phyloP scores from a whole-genome alignment of 1,140 invertebrate genomes.

The Triops longicaudatus region DNA sequence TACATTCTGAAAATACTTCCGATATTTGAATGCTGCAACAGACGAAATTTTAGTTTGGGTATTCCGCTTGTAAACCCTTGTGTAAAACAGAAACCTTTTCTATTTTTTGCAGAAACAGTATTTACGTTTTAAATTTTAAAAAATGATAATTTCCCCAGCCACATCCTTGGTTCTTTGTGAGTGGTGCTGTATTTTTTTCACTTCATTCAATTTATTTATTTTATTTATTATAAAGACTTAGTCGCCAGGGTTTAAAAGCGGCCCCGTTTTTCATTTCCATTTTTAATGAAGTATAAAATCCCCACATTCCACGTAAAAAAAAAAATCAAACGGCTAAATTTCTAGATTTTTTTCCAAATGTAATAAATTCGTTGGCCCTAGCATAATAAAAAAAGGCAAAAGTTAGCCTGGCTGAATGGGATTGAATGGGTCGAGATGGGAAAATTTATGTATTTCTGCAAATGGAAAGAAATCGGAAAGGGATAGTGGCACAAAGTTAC shows the following conservation, averaged over 20 bases:
- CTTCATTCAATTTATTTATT: neutral
- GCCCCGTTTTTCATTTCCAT: neutral
- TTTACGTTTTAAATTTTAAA: neutral
- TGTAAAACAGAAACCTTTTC: neutral
- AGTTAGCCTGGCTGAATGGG: too few species aligned
- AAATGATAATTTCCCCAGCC: constrained; percentile 12
- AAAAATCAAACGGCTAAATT: too few species aligned
- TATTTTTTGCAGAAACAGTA: neutral
- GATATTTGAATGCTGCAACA: neutral
- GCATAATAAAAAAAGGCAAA: too few species aligned
- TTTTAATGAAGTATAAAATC: neutral
- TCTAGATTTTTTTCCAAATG: too few species aligned
- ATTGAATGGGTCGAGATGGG: too few species aligned
- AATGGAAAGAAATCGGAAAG: too few species aligned
- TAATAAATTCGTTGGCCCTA: too few species aligned
- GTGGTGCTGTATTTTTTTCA: neutral
- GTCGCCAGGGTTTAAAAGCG: constrained; percentile 24
- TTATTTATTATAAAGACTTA: neutral
- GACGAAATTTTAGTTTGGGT: neutral
- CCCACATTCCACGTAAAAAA: too few species aligned
- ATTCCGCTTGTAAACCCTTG: constrained; percentile 27
- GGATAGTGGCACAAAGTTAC: too few species aligned
- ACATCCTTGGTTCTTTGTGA: constrained; percentile 26
- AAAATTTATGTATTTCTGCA: too few species aligned
- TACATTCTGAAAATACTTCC: too few species aligned